Conservation (phyloP, 2,113 vertebrate species). For the Cisticola juncidis region DNA sequence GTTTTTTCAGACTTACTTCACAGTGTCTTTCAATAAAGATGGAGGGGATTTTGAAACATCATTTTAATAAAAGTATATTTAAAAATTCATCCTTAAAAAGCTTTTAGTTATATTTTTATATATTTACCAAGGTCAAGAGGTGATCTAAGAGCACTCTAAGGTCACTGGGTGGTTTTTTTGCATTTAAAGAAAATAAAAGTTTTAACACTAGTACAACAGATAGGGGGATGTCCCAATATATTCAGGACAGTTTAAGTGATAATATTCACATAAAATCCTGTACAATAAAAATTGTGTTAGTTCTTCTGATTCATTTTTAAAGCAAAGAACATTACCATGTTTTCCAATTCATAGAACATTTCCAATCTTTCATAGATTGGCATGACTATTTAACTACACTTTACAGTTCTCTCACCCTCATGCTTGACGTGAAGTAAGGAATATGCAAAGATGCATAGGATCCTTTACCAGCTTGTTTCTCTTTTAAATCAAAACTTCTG, state of each 20-base stretch:
- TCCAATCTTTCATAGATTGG: background rate
- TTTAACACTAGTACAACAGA: background rate
- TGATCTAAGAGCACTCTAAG: background rate
- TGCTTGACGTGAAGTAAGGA: background rate
- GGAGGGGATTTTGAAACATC: background rate
- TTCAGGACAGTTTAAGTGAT: background rate
- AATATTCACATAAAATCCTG: background rate
- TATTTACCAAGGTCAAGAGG: background rate
- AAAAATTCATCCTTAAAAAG: background rate
- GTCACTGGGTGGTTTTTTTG: background rate
- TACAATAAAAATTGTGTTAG: slow-evolving; percentile 36
- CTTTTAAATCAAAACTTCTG: slow-evolving; percentile 45
- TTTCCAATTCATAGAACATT: slow-evolving; percentile 29
- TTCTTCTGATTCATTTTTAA: slow-evolving; percentile 35
- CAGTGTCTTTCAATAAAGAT: background rate
- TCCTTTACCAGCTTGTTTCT: slow-evolving; percentile 21
- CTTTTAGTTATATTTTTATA: rapidly evolving
- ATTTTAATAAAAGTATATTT: background rate
- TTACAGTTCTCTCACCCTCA: background rate
- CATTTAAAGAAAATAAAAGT: background rate
- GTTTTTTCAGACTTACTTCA: background rate
- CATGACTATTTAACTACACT: slow-evolving; percentile 30
- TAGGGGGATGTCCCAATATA: background rate
- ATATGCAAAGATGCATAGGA: background rate
- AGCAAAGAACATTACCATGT: slow-evolving; percentile 44